A percentile compares a stretch with the other conserved stretches of the same genome.
Conservation (phyloP, 2,888 invertebrate species). For the Deilephila elpenor region DNA sequence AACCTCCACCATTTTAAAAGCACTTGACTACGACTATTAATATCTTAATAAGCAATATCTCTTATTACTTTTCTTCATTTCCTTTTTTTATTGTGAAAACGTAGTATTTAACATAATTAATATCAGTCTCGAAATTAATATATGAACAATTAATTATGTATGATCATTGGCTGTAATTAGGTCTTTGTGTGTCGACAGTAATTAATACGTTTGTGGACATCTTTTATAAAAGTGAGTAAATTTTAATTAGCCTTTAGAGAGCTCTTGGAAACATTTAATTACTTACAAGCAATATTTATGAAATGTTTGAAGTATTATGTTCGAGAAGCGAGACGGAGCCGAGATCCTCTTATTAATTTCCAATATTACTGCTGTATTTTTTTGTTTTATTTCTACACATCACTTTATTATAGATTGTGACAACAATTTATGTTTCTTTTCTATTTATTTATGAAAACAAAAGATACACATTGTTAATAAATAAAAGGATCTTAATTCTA, state of each 20-base stretch:
- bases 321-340: not conserved
- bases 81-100: too few relatives aligned
- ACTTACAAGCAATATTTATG: constrained; percentile 3
- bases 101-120: too few relatives aligned
- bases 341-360: not conserved
- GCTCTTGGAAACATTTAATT: constrained; percentile 1
- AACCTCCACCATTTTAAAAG: too few relatives aligned
- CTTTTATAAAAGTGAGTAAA: not conserved
- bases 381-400: not conserved
- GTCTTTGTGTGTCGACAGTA: not conserved
- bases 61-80: too few relatives aligned
- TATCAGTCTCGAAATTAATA: too few relatives aligned
- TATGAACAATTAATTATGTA: too few relatives aligned
- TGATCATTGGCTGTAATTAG: not conserved
- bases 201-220: not conserved
- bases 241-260: not conserved
- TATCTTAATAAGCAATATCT: too few relatives aligned
- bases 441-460: too few relatives aligned
- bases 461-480: too few relatives aligned
- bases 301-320: constrained; percentile 3
- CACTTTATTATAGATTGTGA: not conserved
- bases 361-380: not conserved
- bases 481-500: too few relatives aligned
- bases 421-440: too few relatives aligned
- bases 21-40: too few relatives aligned